Evolutionary conservation across 2,113 vertebrate species (phyloP).

Genomic region (Cebus imitator): DNA sequence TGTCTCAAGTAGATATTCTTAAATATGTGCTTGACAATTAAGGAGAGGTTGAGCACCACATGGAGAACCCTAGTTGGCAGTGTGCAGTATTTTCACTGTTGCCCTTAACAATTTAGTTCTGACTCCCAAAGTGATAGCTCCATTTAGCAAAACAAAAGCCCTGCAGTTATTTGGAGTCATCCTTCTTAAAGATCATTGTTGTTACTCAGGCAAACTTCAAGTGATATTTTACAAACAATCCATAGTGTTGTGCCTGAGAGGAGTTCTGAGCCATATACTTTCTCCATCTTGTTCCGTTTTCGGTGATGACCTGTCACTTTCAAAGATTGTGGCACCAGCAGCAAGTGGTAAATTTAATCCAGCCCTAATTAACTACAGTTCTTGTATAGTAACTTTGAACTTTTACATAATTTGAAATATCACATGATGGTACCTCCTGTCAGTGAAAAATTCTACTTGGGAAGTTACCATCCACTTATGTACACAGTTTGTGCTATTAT

Average conservation of each 20-base stretch:
- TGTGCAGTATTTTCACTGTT: not conserved
- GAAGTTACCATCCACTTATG: not conserved
- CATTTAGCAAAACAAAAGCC: not conserved
- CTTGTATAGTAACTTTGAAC: not conserved
- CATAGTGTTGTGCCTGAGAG: not conserved
- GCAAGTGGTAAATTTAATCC: not conserved
- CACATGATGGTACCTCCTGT: not conserved
- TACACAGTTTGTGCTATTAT: not conserved
- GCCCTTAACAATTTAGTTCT: not conserved
- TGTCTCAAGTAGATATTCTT: not conserved
- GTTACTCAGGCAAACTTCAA: not conserved
- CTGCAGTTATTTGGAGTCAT: not conserved
- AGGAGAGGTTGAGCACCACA: not conserved
- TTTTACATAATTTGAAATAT: not conserved
- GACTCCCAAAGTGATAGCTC: not conserved
- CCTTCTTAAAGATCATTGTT: not conserved
- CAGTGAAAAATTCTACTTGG: not conserved
- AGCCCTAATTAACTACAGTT: not conserved
- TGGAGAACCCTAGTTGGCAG: not conserved
- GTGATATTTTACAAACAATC: not conserved
- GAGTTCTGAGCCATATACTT: not conserved
- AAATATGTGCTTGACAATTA: not conserved
- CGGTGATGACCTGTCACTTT: not conserved
- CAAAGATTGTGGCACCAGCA: not conserved
- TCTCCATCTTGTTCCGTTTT: not conserved